A percentile compares a stretch with the other conserved stretches of the same genome.
Conservation (phyloP, 2,797 vertebrate genomes). For the Hephaestus fuliginosus region DNA sequence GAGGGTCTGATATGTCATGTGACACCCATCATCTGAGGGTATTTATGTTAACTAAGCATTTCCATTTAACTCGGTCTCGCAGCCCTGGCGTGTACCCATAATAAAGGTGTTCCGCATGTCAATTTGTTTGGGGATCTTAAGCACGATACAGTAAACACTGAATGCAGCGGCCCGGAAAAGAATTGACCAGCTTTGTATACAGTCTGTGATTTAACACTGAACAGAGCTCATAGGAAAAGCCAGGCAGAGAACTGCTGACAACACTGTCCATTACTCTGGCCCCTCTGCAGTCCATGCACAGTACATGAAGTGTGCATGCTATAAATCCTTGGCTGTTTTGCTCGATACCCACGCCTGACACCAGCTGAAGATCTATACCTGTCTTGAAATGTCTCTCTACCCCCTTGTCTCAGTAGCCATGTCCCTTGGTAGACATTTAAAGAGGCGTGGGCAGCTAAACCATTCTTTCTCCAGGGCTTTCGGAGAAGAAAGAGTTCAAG, state of each 20-base stretch:
- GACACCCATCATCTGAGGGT: constrained; percentile 60
- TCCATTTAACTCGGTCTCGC: constrained; percentile 51
- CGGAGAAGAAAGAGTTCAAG: constrained; percentile 79
- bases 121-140: constrained; percentile 59
- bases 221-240: constrained; percentile 64
- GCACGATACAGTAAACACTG: constrained; percentile 65
- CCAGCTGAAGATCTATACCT: constrained; percentile 82
- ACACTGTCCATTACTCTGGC: constrained; percentile 65
- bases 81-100: constrained; percentile 31
- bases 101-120: constrained; percentile 63
- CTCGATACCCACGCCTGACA: constrained; percentile 81
- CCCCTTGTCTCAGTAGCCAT: constrained; percentile 70
- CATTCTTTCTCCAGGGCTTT: constrained; percentile 79
- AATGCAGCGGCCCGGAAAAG: constrained; percentile 44
- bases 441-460: constrained; percentile 81
- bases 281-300: constrained; percentile 74
- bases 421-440: constrained; percentile 83
- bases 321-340: constrained; percentile 83
- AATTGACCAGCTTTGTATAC: constrained; percentile 62
- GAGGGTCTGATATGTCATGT: constrained; percentile 56
- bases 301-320: constrained; percentile 77
- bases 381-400: constrained; percentile 75
- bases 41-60: constrained; percentile 67
- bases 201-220: constrained; percentile 73
- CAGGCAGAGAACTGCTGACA: constrained; percentile 80